A percentile compares a stretch with the other conserved stretches of the same genome.
phyloP scores from a whole-genome alignment of 2,888 invertebrate genomes.

The Protonemura montana region DNA sequence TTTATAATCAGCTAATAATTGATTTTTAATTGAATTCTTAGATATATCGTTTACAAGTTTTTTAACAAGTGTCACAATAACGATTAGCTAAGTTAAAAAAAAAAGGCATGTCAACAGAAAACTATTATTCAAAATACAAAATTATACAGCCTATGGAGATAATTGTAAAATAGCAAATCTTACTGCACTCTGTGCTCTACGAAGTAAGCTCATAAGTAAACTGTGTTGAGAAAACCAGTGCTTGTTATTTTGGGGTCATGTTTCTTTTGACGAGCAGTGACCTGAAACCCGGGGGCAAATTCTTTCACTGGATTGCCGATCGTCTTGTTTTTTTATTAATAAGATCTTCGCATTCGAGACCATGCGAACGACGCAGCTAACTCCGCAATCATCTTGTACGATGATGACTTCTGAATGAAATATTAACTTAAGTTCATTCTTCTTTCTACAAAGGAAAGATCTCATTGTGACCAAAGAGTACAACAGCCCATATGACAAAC shows the following conservation, averaged over 20 bases:
- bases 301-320: slow-evolving; percentile 25
- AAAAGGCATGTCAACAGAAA: too few species aligned
- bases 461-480: neutral
- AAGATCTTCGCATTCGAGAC: neutral
- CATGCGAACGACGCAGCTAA: neutral
- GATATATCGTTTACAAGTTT: too few species aligned
- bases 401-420: slow-evolving; percentile 2
- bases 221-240: slow-evolving; percentile 12
- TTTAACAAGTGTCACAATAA: too few species aligned
- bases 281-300: slow-evolving; percentile 33
- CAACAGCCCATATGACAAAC: neutral
- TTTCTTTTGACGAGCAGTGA: neutral
- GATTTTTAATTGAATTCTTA: too few species aligned
- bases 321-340: neutral
- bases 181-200: neutral
- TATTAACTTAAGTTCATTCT: neutral
- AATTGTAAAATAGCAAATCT: neutral
- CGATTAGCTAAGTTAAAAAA: too few species aligned
- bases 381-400: neutral
- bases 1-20: too few species aligned
- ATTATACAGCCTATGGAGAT: neutral
- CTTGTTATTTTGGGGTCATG: slow-evolving; percentile 31
- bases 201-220: neutral
- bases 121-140: too few species aligned
- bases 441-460: neutral